A percentile compares a stretch with the other conserved stretches of the same genome.
Conservation (phyloP, 2,797 vertebrate genomes). For the Hozukius guyotensis region DNA sequence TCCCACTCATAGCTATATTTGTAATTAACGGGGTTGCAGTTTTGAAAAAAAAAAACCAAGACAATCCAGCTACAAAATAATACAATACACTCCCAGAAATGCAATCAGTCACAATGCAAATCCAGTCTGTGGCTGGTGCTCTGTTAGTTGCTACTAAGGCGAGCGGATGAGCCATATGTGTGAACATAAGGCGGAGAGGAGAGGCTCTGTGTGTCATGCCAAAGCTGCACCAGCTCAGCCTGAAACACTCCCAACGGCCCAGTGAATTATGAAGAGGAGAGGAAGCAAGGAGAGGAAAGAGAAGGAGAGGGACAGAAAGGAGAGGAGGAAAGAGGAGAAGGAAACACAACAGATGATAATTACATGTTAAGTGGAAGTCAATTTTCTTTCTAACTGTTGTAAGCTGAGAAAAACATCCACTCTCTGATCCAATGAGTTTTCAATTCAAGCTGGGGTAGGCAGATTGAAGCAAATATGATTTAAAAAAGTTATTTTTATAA, state of each 20-base stretch:
- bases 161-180: conserved; percentile 25
- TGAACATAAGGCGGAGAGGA: conserved; percentile 35
- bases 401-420: no score
- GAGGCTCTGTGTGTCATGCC: conserved; percentile 6
- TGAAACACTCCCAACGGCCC: neutral
- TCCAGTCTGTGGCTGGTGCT: neutral
- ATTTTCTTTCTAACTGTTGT: no score
- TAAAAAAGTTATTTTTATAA: no score
- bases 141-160: conserved; percentile 4
- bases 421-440: no score
- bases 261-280: neutral
- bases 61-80: neutral
- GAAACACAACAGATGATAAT: no score
- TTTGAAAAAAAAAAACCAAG: neutral
- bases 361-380: no score
- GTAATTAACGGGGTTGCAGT: neutral
- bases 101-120: neutral
- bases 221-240: conserved; percentile 8
- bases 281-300: neutral
- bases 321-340: neutral
- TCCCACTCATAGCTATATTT: neutral
- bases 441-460: no score
- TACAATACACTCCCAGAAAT: neutral
- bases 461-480: no score
- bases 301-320: neutral